Evolutionary conservation across 2,888 invertebrate species (phyloP), one percentile per base, ranked within the genome.

Genomic region (Geophilus truncorum): DNA sequence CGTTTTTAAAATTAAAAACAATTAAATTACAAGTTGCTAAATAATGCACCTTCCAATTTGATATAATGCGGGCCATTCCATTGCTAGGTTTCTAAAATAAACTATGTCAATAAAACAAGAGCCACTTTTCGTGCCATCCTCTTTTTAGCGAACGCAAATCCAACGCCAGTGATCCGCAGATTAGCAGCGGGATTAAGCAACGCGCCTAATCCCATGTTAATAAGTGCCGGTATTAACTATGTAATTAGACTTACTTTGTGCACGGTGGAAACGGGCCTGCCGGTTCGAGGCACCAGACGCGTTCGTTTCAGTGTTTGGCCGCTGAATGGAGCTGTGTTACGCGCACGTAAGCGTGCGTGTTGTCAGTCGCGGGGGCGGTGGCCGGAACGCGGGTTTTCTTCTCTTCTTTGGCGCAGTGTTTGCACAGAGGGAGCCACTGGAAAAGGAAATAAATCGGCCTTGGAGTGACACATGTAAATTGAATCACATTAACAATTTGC

Each of bases 381-480:
- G 57, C 57, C 57, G 57, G 57, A 57, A 21, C 57, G 57, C 57
- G 57, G 57, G 7, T 57, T 57, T 57, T 57, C 57, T 57, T 57
- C 57, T 57, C 6, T 57, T 23, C 21, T 57, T 57, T 57, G 57
- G 57, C 57, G 57, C 57, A 57, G 57, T 57, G 57, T 57, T 57
- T 57, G 57, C 57, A 57, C 57, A 57, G 57, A 57, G 57, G 57
- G 57, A 57, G 57, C 57, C 57, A 57, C 57, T 57, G 57, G 57
- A 57, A 57, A 57, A 57, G 57, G 57, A 57, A 57, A 57, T 57
- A 57, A 57, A 57, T 21, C 21, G 21, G 57, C 21, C 57, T 21
- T 57, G 9, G 57, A 57, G 57, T 57, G 57, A 57, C 57, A 57
- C 21, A 57, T 57, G 57, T 23, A 57, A 57, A 57, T 57, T 57